Conservation (phyloP, 2,113 vertebrate genomes). For the Percopsis transmontana region DNA sequence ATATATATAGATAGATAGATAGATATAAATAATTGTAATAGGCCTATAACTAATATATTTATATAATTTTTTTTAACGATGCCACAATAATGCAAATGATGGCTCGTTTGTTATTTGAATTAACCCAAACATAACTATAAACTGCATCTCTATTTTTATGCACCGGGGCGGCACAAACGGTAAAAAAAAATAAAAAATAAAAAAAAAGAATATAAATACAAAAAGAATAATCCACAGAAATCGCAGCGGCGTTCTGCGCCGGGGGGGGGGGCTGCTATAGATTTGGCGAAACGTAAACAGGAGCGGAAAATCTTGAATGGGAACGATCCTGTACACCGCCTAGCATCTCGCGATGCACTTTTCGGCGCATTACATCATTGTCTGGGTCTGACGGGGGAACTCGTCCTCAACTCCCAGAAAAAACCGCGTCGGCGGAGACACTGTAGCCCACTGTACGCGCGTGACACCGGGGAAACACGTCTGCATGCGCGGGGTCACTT, state of each 20-base stretch:
- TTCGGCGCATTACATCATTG: slow-evolving; percentile 76
- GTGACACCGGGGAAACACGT: slow-evolving; percentile 17
- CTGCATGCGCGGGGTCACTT: not conserved
- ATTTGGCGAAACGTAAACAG: not conserved
- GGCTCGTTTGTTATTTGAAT: no score
- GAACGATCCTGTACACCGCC: slow-evolving; percentile 44
- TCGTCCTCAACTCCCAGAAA: slow-evolving; percentile 70
- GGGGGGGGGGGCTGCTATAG: no score
- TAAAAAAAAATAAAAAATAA: not conserved
- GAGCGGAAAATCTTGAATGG: not conserved
- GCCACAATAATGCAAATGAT: no score
- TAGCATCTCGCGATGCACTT: slow-evolving; percentile 63
- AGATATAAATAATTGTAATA: no score
- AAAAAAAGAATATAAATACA: no score
- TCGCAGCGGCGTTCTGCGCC: no score
- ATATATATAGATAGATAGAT: accelerated
- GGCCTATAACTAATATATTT: no score
- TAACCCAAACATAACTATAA: not conserved
- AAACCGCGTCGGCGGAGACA: slow-evolving; percentile 48
- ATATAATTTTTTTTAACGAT: no score
- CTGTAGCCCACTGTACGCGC: not conserved
- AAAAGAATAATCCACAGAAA: no score
- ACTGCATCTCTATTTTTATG: not conserved
- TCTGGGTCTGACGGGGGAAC: slow-evolving; percentile 70
- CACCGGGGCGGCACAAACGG: not conserved